Evolutionary conservation across 2,888 invertebrate genomes (phyloP).

Genomic region (Tetanocera ferruginea): DNA sequence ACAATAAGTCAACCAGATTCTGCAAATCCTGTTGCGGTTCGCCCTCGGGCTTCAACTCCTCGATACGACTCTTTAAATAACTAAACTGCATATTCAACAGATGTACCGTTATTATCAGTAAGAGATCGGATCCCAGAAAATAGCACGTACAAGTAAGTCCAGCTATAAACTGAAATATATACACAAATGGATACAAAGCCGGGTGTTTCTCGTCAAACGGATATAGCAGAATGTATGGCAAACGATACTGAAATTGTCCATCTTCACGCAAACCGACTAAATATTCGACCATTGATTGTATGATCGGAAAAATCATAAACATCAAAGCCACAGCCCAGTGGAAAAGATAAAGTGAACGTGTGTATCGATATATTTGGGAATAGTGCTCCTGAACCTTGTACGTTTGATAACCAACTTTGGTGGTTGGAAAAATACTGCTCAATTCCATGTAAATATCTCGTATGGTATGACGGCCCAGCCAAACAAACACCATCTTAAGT

Average conservation of each 20-base stretch:
- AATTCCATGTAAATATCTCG: constrained; percentile 30
- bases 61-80: constrained; percentile 34
- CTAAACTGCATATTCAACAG: constrained; percentile 46
- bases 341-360: constrained; percentile 24
- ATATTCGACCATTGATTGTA: constrained; percentile 43
- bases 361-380: constrained; percentile 10
- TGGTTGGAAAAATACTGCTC: constrained; percentile 41
- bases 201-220: constrained; percentile 36
- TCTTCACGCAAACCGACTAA: constrained; percentile 9
- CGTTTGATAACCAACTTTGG: background rate
- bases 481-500: constrained; percentile 39
- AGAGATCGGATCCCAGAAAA: constrained; percentile 43
- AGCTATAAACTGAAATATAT: constrained; percentile 27
- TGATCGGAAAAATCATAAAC: constrained; percentile 43
- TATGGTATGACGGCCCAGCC: constrained; percentile 37
- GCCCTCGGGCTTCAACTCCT: constrained; percentile 30
- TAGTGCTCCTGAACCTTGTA: constrained; percentile 37
- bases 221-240: constrained; percentile 44
- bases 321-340: constrained; percentile 40
- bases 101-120: constrained; percentile 37
- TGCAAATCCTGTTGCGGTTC: constrained; percentile 25
- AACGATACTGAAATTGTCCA: constrained; percentile 28
- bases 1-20: constrained; percentile 34
- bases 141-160: constrained; percentile 34
- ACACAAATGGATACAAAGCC: constrained; percentile 8